A percentile compares a stretch with the other conserved stretches of the same genome.
Conservation (phyloP, 2,888 invertebrate species). For the Drosophila meridiana region DNA sequence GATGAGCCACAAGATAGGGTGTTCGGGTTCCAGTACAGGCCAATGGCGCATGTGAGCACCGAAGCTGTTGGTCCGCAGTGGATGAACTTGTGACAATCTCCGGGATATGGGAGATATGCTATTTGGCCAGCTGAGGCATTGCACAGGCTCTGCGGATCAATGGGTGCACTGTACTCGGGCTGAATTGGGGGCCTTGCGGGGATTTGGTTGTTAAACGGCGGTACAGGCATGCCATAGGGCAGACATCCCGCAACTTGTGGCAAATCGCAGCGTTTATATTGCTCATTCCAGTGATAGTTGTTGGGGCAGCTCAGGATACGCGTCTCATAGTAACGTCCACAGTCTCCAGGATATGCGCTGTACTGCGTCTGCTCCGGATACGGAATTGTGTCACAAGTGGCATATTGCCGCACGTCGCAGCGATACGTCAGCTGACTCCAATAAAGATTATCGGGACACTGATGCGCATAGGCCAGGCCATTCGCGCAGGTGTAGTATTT, state of each 20-base stretch:
- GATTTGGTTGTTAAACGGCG: conserved; percentile 3
- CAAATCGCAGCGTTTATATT: conserved; percentile 66
- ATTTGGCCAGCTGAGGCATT: neutral
- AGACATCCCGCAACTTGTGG: conserved; percentile 64
- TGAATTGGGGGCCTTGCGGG: conserved; percentile 30
- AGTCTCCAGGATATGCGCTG: conserved; percentile 65
- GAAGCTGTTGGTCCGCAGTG: conserved; percentile 68
- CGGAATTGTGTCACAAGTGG: conserved; percentile 52
- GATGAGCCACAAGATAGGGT: conserved; percentile 55
- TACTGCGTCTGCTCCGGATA: conserved; percentile 33
- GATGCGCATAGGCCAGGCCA: conserved; percentile 58
- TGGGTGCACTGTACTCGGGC: neutral
- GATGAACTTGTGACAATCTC: conserved; percentile 79
- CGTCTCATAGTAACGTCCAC: conserved; percentile 75
- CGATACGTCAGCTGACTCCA: conserved; percentile 74
- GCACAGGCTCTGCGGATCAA: conserved; percentile 41
- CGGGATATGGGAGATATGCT: conserved; percentile 68
- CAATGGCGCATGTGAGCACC: conserved; percentile 61
- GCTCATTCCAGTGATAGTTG: conserved; percentile 70
- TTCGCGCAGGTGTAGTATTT: conserved; percentile 77
- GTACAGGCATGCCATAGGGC: neutral
- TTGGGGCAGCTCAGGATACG: conserved; percentile 53
- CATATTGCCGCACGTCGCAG: conserved; percentile 72
- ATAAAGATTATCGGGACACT: conserved; percentile 72
- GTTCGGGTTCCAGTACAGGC: conserved; percentile 68